Evolutionary conservation across 2,113 vertebrate genomes (phyloP).

Genomic region (Tragelaphus buxtoni): DNA sequence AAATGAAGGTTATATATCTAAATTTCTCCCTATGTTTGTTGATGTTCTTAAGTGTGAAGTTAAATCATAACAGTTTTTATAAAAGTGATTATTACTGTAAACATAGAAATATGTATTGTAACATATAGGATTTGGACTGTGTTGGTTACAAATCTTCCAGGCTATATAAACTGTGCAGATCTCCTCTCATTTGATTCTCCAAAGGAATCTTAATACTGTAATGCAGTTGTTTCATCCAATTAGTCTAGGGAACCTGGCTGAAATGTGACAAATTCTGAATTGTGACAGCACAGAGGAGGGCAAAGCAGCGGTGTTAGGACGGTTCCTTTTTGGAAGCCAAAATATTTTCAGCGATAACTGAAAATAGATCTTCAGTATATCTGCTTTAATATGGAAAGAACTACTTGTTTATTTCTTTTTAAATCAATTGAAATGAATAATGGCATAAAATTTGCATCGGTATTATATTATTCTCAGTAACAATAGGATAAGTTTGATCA

Average conservation of each 20-base stretch:
- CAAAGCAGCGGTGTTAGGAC: conserved; percentile 21
- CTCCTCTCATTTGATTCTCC: conserved; percentile 50
- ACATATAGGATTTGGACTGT: background rate
- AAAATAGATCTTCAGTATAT: conserved; percentile 34
- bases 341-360: conserved; percentile 55
- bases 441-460: background rate
- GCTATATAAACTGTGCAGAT: conserved; percentile 72
- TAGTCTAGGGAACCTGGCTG: conserved; percentile 74
- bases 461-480: conserved; percentile 37
- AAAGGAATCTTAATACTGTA: conserved; percentile 65
- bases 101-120: background rate
- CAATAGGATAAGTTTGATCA: conserved; percentile 47
- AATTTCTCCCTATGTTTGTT: conserved; percentile 27
- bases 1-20: conserved; percentile 3
- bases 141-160: conserved; percentile 69
- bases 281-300: conserved; percentile 24
- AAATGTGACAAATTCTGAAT: conserved; percentile 63
- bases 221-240: conserved; percentile 62
- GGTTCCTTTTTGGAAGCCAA: conserved; percentile 43
- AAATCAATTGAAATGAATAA: conserved; percentile 49
- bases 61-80: conserved; percentile 5
- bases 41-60: conserved; percentile 27
- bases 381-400: conserved; percentile 38
- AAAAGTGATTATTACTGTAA: background rate
- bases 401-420: conserved; percentile 56